Conservation (phyloP, 2,113 vertebrate genomes). For the Anseranas semipalmata region DNA sequence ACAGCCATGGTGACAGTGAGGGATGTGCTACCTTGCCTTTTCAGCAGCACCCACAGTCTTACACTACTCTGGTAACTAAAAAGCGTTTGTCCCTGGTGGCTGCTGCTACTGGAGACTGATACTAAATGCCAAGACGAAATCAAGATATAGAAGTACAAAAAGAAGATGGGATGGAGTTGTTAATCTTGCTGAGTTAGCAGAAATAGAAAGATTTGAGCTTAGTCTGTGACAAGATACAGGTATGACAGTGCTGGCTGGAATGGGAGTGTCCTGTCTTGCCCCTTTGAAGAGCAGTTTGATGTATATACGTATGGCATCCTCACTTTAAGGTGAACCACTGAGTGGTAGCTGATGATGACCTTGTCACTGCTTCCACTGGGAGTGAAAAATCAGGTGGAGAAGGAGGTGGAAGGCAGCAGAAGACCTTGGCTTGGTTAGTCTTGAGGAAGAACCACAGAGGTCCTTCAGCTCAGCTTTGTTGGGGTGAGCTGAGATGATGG, state of each 20-base stretch:
- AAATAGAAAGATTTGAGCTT: background rate
- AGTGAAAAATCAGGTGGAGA: background rate
- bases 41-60: accelerated
- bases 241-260: accelerated
- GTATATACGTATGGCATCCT: background rate
- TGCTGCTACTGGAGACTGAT: background rate
- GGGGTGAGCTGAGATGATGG: background rate
- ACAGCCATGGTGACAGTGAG: accelerated
- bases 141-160: background rate
- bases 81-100: background rate
- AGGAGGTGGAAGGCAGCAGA: background rate
- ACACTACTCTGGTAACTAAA: accelerated
- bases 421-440: background rate
- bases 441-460: background rate
- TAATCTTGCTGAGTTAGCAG: background rate
- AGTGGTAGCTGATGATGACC: background rate
- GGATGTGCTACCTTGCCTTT: background rate
- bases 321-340: background rate
- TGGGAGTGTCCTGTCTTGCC: background rate
- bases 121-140: background rate
- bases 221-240: background rate
- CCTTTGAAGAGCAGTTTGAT: background rate
- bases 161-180: background rate
- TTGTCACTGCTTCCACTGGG: background rate
- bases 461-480: background rate